phyloP scores from a whole-genome alignment of 2,888 invertebrate species.

The Phlogophora meticulosa region DNA sequence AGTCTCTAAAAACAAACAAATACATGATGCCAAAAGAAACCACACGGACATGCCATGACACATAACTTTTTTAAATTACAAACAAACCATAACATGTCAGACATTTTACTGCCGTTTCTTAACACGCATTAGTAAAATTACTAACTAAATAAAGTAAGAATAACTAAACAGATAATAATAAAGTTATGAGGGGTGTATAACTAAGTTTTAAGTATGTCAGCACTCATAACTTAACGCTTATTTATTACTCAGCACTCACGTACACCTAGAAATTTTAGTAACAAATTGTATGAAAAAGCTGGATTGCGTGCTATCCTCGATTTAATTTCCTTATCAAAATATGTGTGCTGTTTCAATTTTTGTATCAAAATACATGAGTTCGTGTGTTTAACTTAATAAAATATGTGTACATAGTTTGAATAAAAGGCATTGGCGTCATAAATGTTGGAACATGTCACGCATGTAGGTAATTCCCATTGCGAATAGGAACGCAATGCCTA shows the following conservation, averaged over 20 bases:
- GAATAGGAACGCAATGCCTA: not conserved
- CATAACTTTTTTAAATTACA: slow-evolving; percentile 20
- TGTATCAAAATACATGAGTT: slow-evolving; percentile 64
- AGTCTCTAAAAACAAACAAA: not conserved
- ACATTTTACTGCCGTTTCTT: slow-evolving; percentile 40
- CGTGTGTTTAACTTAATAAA: slow-evolving; percentile 50
- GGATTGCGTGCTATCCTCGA: slow-evolving; percentile 75
- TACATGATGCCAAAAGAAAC: not conserved
- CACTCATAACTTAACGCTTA: slow-evolving; percentile 61
- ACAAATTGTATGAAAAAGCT: slow-evolving; percentile 76
- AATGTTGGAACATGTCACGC: slow-evolving; percentile 25
- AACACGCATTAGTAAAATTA: slow-evolving; percentile 55
- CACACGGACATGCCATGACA: not conserved
- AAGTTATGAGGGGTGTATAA: slow-evolving; percentile 53
- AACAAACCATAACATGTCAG: slow-evolving; percentile 25
- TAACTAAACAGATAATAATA: slow-evolving; percentile 56
- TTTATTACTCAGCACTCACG: slow-evolving; percentile 64
- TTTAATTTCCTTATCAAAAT: slow-evolving; percentile 75
- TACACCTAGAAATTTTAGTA: slow-evolving; percentile 62
- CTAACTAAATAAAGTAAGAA: slow-evolving; percentile 46
- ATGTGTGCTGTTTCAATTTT: slow-evolving; percentile 69
- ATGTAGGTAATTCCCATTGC: slow-evolving; percentile 1
- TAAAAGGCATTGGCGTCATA: slow-evolving; percentile 29
- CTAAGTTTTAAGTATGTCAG: slow-evolving; percentile 60
- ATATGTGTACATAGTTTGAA: slow-evolving; percentile 35